These are phyloP conservation scores for Eumeta japonica DNA, from an alignment of 1,140 invertebrate species.

Conservation along the genomic window DNA sequence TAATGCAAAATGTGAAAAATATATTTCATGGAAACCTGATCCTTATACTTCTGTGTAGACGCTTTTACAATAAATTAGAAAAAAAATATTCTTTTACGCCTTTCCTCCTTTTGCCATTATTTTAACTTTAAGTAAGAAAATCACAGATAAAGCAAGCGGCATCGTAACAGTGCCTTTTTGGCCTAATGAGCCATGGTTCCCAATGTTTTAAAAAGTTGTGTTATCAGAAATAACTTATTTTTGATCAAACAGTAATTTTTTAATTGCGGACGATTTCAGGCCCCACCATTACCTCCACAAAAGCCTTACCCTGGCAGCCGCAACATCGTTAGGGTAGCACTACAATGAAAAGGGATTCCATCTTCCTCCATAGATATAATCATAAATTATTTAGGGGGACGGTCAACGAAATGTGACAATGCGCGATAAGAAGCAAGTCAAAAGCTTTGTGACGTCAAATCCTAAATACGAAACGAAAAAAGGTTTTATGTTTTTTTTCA, in stretches of 20 bases:
- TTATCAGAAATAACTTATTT: too few species aligned
- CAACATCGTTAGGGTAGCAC: constrained; percentile 16
- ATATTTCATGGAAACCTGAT: constrained; percentile 17
- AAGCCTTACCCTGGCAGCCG: constrained; percentile 17
- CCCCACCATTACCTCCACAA: constrained; percentile 11
- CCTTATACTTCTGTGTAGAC: constrained; percentile 15
- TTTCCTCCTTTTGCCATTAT: constrained; percentile 25
- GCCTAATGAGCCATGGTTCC: constrained; percentile 15
- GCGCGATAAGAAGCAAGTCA: too few species aligned
- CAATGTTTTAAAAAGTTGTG: too few species aligned
- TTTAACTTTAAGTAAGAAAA: constrained; percentile 17
- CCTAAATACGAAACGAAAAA: too few species aligned
- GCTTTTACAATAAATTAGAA: constrained; percentile 24
- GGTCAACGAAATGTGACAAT: too few species aligned
- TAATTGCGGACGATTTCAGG: too few species aligned
- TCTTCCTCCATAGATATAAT: constrained; percentile 10
- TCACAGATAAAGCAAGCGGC: constrained; percentile 13
- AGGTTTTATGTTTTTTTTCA: too few species aligned
- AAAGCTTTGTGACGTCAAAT: too few species aligned
- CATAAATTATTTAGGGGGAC: constrained; percentile 1
- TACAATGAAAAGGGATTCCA: constrained; percentile 6
- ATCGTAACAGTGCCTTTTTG: constrained; percentile 21
- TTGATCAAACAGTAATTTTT: too few species aligned
- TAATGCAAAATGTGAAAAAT: constrained; percentile 23
- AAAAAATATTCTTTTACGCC: constrained; percentile 19